These are phyloP conservation scores for Poeciliopsis occidentalis DNA, from an alignment of 2,113 vertebrate species.

Conservation along the genomic window DNA sequence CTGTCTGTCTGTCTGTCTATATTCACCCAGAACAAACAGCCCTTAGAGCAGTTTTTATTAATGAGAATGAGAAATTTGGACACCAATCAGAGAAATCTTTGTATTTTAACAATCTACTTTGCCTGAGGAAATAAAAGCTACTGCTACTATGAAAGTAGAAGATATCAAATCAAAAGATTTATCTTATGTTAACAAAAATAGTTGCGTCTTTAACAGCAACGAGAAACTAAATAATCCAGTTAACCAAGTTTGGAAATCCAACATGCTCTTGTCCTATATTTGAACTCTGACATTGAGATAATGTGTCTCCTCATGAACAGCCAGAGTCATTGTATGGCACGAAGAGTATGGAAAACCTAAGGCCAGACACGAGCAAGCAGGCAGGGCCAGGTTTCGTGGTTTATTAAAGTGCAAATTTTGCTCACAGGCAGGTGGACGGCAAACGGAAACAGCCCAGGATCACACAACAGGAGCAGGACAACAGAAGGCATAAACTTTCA, in stretches of 20 bases:
- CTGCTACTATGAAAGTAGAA: neutral
- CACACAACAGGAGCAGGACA: no score
- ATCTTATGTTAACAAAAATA: neutral
- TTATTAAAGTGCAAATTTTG: no score
- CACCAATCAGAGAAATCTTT: neutral
- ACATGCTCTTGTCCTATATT: no score
- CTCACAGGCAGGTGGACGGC: no score
- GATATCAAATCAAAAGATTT: neutral
- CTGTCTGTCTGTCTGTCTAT: slow-evolving; percentile 34
- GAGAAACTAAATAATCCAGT: neutral
- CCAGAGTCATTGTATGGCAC: no score
- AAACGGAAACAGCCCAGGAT: no score
- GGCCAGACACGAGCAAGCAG: no score
- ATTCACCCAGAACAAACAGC: slow-evolving; percentile 43
- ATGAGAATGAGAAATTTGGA: neutral
- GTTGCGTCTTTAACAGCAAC: neutral
- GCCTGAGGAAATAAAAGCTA: slow-evolving; percentile 3
- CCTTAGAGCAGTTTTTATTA: slow-evolving; percentile 5
- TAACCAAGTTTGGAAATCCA: no score
- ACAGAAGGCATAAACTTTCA: no score
- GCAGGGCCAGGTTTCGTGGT: no score
- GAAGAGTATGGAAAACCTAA: no score
- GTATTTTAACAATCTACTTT: neutral
- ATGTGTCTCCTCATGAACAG: no score
- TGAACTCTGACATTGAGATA: neutral